A percentile compares a stretch with the other conserved stretches of the same genome.
Conservation (phyloP, 2,888 invertebrate species). For the Byasa hedistus region DNA sequence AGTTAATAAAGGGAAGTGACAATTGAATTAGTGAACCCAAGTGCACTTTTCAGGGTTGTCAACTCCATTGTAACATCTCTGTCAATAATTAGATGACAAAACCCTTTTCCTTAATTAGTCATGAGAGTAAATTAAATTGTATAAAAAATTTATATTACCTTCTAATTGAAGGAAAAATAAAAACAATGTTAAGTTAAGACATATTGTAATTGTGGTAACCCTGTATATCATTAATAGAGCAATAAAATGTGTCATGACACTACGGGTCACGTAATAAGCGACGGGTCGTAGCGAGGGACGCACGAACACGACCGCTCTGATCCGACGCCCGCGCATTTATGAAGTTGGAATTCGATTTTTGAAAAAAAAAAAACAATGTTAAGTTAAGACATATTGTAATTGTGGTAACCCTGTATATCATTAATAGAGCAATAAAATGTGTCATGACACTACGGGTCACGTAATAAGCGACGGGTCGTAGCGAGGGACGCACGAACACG, state of each 20-base stretch:
- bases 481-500: slow-evolving; percentile 51
- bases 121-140: neutral
- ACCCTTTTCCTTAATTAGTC: neutral
- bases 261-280: slow-evolving; percentile 64
- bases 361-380: neutral
- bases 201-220: slow-evolving; percentile 49
- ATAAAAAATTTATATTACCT: neutral
- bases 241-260: slow-evolving; percentile 65
- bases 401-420: slow-evolving; percentile 63
- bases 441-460: slow-evolving; percentile 60
- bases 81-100: neutral
- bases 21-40: slow-evolving; percentile 61
- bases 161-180: neutral
- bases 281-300: slow-evolving; percentile 50
- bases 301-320: slow-evolving; percentile 44
- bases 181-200: no score
- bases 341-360: slow-evolving; percentile 20
- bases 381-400: slow-evolving; percentile 14
- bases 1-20: slow-evolving; percentile 64
- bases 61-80: neutral
- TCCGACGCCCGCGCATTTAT: slow-evolving; percentile 18
- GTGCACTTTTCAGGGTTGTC: slow-evolving; percentile 50
- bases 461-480: slow-evolving; percentile 57
- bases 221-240: slow-evolving; percentile 67
- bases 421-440: slow-evolving; percentile 70